Conservation (phyloP, 2,888 invertebrate genomes). For the Camponotus fellah region DNA sequence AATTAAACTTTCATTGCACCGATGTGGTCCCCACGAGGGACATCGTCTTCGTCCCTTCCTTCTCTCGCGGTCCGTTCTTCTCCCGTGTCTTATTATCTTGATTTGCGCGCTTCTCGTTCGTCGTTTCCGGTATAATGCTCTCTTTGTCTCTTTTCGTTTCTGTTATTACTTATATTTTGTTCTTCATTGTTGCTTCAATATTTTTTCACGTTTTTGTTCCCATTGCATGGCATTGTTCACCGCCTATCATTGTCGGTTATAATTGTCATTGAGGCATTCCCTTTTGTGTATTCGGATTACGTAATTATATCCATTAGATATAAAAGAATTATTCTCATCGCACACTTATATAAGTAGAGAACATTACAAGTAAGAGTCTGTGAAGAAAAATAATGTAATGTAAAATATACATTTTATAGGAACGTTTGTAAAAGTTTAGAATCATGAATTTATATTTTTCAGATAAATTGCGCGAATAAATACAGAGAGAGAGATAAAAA, state of each 20-base stretch:
- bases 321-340: neutral
- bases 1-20: constrained; percentile 74
- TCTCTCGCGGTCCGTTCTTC: neutral
- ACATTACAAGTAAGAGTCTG: neutral
- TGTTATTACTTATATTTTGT: neutral
- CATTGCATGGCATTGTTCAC: neutral
- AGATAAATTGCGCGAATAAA: constrained; percentile 4
- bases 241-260: neutral
- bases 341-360: neutral
- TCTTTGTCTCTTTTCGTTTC: neutral
- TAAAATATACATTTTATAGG: neutral
- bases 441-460: neutral
- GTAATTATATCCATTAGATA: neutral
- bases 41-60: constrained; percentile 39
- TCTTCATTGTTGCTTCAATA: neutral
- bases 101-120: constrained; percentile 3
- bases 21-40: constrained; percentile 51
- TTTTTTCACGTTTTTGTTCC: constrained; percentile 22
- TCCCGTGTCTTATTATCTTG: constrained; percentile 30
- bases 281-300: neutral
- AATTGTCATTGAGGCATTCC: neutral
- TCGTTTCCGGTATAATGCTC: neutral
- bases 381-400: neutral
- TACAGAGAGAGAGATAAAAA: neutral
- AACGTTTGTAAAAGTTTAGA: neutral